phyloP scores from a whole-genome alignment of 2,797 vertebrate species.

The Helicolenus hilgendorfi region DNA sequence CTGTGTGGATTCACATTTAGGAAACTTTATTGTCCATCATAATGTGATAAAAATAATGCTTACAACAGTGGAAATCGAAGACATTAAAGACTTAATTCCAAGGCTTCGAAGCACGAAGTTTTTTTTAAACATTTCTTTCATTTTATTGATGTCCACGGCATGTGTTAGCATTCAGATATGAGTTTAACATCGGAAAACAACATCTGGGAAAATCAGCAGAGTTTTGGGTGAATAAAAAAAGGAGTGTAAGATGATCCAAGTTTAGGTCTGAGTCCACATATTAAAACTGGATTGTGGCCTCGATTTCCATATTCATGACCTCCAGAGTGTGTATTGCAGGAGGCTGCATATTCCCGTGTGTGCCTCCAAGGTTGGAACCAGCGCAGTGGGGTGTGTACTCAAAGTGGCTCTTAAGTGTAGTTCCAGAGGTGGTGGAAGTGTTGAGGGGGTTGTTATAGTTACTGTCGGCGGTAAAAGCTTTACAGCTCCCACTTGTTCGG shows the following conservation, averaged over 20 bases:
- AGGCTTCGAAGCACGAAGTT: neutral
- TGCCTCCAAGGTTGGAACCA: conserved; percentile 21
- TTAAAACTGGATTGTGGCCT: conserved; percentile 24
- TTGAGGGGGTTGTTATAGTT: conserved; percentile 46
- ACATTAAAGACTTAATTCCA: neutral
- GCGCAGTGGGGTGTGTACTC: conserved; percentile 19
- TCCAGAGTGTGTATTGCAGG: conserved; percentile 24
- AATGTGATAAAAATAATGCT: neutral
- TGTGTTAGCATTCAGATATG: neutral
- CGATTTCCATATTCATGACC: conserved; percentile 50
- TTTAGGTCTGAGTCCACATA: conserved; percentile 4
- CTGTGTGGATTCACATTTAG: conserved; percentile 22
- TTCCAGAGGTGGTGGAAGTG: conserved; percentile 42
- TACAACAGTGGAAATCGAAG: neutral
- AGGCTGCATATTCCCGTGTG: conserved; percentile 29
- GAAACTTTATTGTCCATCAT: neutral
- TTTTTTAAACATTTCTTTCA: neutral
- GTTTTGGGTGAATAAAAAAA: neutral
- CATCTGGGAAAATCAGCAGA: conserved; percentile 16
- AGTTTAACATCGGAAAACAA: neutral
- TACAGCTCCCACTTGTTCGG: conserved; percentile 18
- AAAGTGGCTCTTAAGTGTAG: conserved; percentile 53
- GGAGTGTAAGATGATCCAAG: neutral
- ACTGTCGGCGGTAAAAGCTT: conserved; percentile 39
- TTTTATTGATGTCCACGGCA: neutral